Evolutionary conservation across 2,797 vertebrate genomes (phyloP), one percentile per base, ranked within the genome.

Genomic region (Chaetodon trifasciatus): DNA sequence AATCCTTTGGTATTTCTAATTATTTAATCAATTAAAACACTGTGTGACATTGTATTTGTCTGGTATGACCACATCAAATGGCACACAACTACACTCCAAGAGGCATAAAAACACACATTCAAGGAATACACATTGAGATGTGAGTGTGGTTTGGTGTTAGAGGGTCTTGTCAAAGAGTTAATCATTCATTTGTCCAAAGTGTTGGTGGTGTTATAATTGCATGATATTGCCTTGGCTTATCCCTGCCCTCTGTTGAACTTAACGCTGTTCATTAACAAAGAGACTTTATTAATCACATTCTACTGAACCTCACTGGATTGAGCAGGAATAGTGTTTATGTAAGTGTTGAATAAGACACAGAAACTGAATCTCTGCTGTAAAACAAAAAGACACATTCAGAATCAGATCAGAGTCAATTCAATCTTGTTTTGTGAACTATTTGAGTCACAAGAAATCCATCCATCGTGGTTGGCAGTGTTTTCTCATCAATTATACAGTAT

Each of bases 251-350:
- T 74, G 70, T 50, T 58, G 11, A 76, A 53, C 37, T 61, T 42
- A 1, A 78, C 19, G 42, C 21, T 70, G 13, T 24, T 55, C 55
- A 58, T 63, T 61, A 44, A 70, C 23, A 71, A 64, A 81, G 50
- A 32, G 28, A 69, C 52, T 35, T 12, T 19, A 69, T 63, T 77
- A 60, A 84, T 65, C 65, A 44, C 21, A 81, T 77, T 74, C 50
- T 65, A 19, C 66, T 76, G 61, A 76, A 49, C 70, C 74, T 84
- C 79, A 85, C 82, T 88, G 83, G 88, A 86, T 81, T 85, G 46
- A 62, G 15, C 44, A 42, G 5, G 40, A 58, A 32, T 37, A 68
- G 5, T 49, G 28, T 71, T 64, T 16, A n/a, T 24, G 3, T 35
- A 24, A 35, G 1, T 17, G 32, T n/a, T 6, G 5, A 69, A n/a